These are phyloP conservation scores for Lepisosteus osseus DNA, from an alignment of 2,113 vertebrate genomes.

Conservation along the genomic window DNA sequence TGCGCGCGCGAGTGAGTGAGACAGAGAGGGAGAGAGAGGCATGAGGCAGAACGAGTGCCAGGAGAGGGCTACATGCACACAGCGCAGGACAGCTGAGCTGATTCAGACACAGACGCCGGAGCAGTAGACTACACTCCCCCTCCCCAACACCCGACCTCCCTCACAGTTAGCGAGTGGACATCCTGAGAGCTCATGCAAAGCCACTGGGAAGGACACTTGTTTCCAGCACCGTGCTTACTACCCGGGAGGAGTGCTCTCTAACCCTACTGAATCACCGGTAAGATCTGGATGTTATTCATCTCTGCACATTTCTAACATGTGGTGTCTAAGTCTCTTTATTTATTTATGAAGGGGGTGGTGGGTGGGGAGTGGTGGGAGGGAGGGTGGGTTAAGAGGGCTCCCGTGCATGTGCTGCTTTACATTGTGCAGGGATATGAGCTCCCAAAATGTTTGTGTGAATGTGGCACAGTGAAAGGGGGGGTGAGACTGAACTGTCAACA, in stretches of 20 bases:
- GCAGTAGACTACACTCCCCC: constrained; percentile 15
- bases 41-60: constrained; percentile 9
- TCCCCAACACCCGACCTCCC: constrained; percentile 15
- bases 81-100: constrained; percentile 28
- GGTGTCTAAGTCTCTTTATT: neutral
- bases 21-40: constrained; percentile 21
- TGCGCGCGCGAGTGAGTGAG: constrained; percentile 22
- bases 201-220: neutral
- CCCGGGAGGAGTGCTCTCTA: neutral
- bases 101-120: constrained; percentile 23
- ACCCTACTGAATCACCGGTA: constrained; percentile 14
- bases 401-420: neutral
- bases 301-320: neutral
- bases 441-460: too few relatives aligned
- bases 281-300: neutral
- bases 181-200: neutral
- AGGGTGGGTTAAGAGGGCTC: neutral
- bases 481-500: too few relatives aligned
- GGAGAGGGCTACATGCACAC: constrained; percentile 17
- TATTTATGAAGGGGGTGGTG: neutral
- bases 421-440: neutral
- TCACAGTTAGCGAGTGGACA: constrained; percentile 9
- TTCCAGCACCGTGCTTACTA: neutral
- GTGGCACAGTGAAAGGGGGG: too few relatives aligned
- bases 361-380: neutral